phyloP scores from a whole-genome alignment of 2,113 vertebrate species.

The Hassar affinis region DNA sequence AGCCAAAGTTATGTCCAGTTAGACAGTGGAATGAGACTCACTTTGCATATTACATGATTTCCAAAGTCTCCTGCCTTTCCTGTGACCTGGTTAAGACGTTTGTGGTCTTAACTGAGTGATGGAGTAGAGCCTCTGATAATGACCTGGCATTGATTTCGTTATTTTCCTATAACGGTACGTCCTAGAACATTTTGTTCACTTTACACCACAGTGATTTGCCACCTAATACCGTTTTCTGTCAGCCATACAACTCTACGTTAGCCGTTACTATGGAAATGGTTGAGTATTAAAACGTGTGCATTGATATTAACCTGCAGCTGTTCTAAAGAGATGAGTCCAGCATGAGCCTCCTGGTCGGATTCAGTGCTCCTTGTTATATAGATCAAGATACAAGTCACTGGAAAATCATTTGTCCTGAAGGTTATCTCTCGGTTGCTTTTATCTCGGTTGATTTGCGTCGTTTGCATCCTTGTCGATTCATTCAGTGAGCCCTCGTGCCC shows the following conservation, averaged over 20 bases:
- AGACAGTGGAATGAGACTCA: not conserved
- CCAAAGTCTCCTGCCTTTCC: not conserved
- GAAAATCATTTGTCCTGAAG: not conserved
- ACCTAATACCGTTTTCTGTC: not conserved
- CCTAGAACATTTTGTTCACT: not conserved
- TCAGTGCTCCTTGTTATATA: not conserved
- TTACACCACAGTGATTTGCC: not conserved
- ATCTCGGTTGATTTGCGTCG: not conserved
- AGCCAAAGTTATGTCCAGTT: slow-evolving; percentile 32
- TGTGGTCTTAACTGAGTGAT: not conserved
- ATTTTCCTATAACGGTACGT: not conserved
- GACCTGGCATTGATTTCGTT: not conserved
- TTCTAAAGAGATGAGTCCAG: not conserved
- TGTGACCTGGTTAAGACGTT: not conserved
- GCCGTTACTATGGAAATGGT: not conserved
- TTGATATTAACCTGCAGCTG: not conserved
- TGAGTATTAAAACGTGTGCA: not conserved
- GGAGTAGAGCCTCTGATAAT: not conserved
- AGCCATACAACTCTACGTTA: not conserved
- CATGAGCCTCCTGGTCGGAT: not conserved
- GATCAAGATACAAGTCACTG: not conserved
- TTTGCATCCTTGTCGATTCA: not conserved
- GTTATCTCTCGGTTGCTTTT: not conserved
- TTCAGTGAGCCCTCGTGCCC: too few relatives aligned
- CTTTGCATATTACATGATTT: not conserved